Evolutionary conservation across 2,888 invertebrate genomes (phyloP).

Genomic region (Cyclophora punctaria): DNA sequence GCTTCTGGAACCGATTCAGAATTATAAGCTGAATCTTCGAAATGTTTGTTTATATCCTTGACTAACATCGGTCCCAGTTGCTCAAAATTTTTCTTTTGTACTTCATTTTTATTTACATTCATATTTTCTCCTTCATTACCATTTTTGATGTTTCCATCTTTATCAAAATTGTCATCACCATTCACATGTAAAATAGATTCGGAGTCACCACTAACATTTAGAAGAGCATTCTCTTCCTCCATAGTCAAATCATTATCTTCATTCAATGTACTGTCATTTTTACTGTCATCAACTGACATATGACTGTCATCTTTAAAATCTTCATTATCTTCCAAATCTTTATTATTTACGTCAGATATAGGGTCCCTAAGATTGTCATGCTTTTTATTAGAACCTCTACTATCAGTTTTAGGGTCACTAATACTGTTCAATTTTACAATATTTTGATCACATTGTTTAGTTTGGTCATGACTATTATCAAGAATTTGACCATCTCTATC

Average conservation of each 20-base stretch:
- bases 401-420: too few species aligned
- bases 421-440: too few species aligned
- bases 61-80: background rate
- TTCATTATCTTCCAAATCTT: background rate
- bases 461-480: too few species aligned
- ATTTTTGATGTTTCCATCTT: background rate
- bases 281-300: conserved; percentile 14
- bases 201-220: conserved; percentile 11
- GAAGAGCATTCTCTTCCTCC: conserved; percentile 1
- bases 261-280: background rate
- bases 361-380: too few species aligned
- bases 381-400: too few species aligned
- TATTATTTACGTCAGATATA: too few species aligned
- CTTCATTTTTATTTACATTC: background rate
- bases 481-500: too few species aligned
- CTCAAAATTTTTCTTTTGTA: background rate
- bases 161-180: background rate
- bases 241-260: background rate
- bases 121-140: background rate
- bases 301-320: background rate
- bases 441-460: too few species aligned
- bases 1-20: too few species aligned
- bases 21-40: background rate
- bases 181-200: conserved; percentile 9
- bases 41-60: background rate